Percentiles rank a stretch among this genome's conserved stretches.
Conservation (phyloP, 2,113 vertebrate species). For the Calyptommatus sinebrachiatus region DNA sequence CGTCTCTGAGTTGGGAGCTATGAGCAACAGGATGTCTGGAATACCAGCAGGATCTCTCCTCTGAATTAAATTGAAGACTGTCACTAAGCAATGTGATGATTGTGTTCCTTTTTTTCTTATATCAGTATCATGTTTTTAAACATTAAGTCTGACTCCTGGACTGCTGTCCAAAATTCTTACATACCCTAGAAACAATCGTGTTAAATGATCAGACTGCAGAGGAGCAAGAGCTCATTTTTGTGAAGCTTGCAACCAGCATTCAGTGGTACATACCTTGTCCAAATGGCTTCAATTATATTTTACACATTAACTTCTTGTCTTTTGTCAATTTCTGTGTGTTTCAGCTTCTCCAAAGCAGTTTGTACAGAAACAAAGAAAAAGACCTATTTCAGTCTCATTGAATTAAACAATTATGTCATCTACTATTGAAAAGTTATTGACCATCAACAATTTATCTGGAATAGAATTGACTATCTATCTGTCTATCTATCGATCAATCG, state of each 20-base stretch:
- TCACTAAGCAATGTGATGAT: too few species aligned
- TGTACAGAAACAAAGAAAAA: background rate
- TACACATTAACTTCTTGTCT: too few species aligned
- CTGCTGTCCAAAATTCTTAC: background rate
- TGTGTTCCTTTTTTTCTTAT: too few species aligned
- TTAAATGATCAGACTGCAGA: background rate
- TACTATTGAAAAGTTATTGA: background rate
- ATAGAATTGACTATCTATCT: background rate
- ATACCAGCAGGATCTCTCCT: too few species aligned
- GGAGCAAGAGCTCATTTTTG: background rate
- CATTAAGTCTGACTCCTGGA: too few species aligned
- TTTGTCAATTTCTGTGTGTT: background rate
- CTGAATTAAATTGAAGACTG: too few species aligned
- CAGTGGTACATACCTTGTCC: background rate
- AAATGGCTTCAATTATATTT: background rate
- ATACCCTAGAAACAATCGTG: background rate
- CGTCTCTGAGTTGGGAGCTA: too few species aligned
- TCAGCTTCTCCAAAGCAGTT: background rate
- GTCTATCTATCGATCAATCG: too few species aligned
- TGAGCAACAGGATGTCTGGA: too few species aligned
- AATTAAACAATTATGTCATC: too few species aligned
- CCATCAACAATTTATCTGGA: background rate
- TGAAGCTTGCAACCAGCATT: background rate
- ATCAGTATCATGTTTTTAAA: too few species aligned
- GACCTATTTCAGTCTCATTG: too few species aligned